These are phyloP conservation scores for Vimba vimba DNA, from an alignment of 2,113 vertebrate genomes.

Conservation along the genomic window DNA sequence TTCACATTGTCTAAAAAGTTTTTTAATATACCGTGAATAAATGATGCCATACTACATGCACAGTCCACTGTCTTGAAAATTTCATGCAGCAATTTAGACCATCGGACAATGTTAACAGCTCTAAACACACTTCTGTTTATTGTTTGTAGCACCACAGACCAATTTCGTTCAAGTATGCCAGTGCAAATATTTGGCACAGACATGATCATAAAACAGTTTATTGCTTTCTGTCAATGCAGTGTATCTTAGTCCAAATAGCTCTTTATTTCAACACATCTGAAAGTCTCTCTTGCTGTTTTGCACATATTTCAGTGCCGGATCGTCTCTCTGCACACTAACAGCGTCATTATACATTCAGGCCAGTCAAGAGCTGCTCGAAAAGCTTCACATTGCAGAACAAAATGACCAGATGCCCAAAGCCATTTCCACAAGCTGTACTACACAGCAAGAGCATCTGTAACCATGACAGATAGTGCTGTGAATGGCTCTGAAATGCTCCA, in stretches of 20 bases:
- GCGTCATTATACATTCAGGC: slow-evolving; percentile 27
- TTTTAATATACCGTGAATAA: neutral
- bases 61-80: neutral
- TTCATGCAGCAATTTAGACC: neutral
- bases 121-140: neutral
- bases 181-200: slow-evolving; percentile 21
- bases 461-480: neutral
- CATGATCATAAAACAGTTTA: neutral
- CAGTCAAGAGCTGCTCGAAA: slow-evolving; percentile 39
- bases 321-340: slow-evolving; percentile 17
- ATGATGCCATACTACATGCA: neutral
- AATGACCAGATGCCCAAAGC: slow-evolving; percentile 31
- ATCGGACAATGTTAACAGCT: neutral
- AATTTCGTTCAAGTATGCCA: neutral
- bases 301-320: neutral
- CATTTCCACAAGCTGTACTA: slow-evolving; percentile 12
- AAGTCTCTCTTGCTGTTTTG: neutral
- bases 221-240: slow-evolving; percentile 2
- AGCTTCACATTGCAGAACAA: slow-evolving; percentile 29
- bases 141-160: neutral
- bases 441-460: slow-evolving; percentile 22
- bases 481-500: slow-evolving; percentile 9
- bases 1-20: neutral
- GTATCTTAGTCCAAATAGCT: slow-evolving; percentile 9
- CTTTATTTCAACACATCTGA: neutral